Evolutionary conservation across 2,888 invertebrate species (phyloP).

Genomic region (Opisthograptis luteolata): DNA sequence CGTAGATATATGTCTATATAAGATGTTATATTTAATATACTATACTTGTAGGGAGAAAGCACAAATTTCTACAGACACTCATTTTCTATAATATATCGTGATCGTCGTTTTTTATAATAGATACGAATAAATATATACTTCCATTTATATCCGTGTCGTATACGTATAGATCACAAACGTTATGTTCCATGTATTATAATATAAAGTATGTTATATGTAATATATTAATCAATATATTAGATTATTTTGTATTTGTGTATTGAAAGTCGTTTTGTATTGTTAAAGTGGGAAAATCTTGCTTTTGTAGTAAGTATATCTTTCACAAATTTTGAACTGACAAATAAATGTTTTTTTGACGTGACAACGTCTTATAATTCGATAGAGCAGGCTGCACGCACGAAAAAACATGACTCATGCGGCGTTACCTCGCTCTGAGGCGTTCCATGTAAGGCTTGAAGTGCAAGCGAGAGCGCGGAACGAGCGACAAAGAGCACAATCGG

Average conservation of each 20-base stretch:
- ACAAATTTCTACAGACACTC: slow-evolving; percentile 70
- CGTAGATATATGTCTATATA: slow-evolving; percentile 56
- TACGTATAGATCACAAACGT: slow-evolving; percentile 53
- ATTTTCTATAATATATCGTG: slow-evolving; percentile 61
- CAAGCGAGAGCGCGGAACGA: too few species aligned
- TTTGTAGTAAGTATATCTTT: background rate
- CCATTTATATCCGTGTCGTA: slow-evolving; percentile 67
- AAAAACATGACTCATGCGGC: too few species aligned
- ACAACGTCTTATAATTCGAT: too few species aligned
- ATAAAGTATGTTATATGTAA: too few species aligned
- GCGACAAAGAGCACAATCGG: too few species aligned
- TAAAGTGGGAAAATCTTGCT: slow-evolving; percentile 59
- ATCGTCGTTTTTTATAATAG: slow-evolving; percentile 59
- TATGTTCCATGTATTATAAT: slow-evolving; percentile 50
- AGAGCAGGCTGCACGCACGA: too few species aligned
- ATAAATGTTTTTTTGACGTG: background rate
- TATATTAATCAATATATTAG: slow-evolving; percentile 43
- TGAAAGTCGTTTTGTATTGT: slow-evolving; percentile 53
- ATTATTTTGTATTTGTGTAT: slow-evolving; percentile 72
- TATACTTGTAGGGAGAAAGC: slow-evolving; percentile 57
- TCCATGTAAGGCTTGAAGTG: too few species aligned
- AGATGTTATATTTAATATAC: slow-evolving; percentile 38
- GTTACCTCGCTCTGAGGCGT: too few species aligned
- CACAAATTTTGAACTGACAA: background rate
- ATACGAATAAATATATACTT: slow-evolving; percentile 44